Conservation (phyloP, 2,113 vertebrate genomes). For the Zingel zingel region DNA sequence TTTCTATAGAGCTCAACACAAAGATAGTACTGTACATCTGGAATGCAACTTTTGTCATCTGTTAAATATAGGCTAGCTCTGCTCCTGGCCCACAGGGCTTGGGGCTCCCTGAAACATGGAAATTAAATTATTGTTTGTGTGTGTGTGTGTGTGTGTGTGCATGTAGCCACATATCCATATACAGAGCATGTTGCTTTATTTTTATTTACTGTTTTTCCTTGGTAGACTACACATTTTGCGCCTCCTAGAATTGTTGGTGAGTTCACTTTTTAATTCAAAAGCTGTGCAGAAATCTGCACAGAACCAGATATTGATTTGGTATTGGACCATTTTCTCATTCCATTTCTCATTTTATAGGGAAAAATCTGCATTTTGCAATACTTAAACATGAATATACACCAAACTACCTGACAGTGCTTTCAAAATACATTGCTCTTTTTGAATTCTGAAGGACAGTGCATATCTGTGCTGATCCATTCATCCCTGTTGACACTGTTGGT, state of each 20-base stretch:
- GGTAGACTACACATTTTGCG: conserved; percentile 9
- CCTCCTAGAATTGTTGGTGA: conserved; percentile 7
- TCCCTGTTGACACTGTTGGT: conserved; percentile 3
- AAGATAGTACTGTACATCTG: conserved; percentile 87
- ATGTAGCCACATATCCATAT: conserved; percentile 30
- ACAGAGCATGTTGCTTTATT: conserved; percentile 23
- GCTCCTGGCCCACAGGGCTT: conserved; percentile 66
- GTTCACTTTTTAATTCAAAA: conserved; percentile 27
- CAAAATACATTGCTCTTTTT: neutral
- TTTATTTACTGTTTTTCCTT: conserved; percentile 28
- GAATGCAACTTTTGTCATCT: conserved; percentile 87
- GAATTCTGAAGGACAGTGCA: conserved; percentile 4
- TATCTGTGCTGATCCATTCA: conserved; percentile 10
- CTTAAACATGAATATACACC: neutral
- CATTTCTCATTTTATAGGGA: neutral
- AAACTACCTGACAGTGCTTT: neutral
- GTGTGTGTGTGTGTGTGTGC: conserved; percentile 5
- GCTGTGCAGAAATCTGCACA: neutral
- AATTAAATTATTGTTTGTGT: conserved; percentile 74
- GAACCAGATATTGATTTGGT: neutral
- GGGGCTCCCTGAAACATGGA: conserved; percentile 80
- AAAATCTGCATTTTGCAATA: neutral
- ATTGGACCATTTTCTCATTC: neutral
- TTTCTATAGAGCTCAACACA: conserved; percentile 84
- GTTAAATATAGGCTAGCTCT: conserved; percentile 81